Evolutionary conservation across 1,140 invertebrate genomes (phyloP).

Genomic region (Euborellia annulipes): DNA sequence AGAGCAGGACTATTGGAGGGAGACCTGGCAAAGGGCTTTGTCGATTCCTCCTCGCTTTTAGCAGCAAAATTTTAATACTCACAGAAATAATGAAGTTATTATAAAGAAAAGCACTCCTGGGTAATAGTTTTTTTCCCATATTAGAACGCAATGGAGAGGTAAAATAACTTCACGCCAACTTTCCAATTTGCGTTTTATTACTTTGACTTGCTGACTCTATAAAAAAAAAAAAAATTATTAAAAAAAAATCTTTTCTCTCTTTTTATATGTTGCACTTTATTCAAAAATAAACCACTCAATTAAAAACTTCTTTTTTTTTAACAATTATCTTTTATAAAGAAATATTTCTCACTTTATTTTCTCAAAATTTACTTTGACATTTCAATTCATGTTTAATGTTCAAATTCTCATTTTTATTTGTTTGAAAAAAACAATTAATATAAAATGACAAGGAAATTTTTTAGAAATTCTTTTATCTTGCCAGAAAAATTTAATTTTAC

Average conservation of each 20-base stretch:
- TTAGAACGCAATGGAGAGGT: slow-evolving; percentile 50
- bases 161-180: slow-evolving; percentile 66
- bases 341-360: background rate
- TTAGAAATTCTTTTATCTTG: no score
- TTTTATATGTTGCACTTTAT: background rate
- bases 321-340: background rate
- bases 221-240: slow-evolving; percentile 16
- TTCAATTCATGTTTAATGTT: background rate
- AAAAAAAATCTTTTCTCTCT: no score
- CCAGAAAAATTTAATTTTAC: no score
- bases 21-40: no score
- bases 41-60: no score
- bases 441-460: no score
- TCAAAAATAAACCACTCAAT: background rate
- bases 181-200: slow-evolving; percentile 57
- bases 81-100: slow-evolving; percentile 47
- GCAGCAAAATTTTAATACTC: no score
- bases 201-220: slow-evolving; percentile 51
- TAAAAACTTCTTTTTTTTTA: background rate
- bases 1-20: no score
- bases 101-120: slow-evolving; percentile 51
- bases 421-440: no score
- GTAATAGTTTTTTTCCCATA: slow-evolving; percentile 71
- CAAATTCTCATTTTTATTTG: no score
- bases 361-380: background rate